A percentile compares a stretch with the other conserved stretches of the same genome.
Conservation (phyloP, 2,113 vertebrate species). For the Pampusana beccarii region DNA sequence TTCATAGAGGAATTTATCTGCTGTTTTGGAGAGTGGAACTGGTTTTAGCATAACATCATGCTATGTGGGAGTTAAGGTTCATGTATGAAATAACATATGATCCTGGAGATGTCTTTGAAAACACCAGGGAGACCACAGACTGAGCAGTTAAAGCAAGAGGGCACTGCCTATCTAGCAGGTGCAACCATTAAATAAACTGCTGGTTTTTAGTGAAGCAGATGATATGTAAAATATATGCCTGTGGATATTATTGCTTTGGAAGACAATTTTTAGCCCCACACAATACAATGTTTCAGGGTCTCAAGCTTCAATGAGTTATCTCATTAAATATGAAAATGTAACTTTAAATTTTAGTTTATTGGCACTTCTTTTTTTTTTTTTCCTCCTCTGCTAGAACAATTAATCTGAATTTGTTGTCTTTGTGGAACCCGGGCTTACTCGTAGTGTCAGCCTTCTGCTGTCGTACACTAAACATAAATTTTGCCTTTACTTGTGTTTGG, state of each 20-base stretch:
- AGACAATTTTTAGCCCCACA: background rate
- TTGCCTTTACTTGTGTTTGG: background rate
- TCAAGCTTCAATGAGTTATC: background rate
- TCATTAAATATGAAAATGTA: background rate
- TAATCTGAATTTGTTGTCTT: background rate
- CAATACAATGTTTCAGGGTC: fast-evolving
- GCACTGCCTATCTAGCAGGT: background rate
- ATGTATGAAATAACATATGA: background rate
- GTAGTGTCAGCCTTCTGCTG: background rate
- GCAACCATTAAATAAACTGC: background rate
- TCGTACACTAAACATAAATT: background rate
- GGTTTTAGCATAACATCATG: background rate
- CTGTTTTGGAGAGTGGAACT: background rate
- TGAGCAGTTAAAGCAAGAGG: background rate
- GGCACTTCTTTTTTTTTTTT: fast-evolving
- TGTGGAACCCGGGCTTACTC: background rate
- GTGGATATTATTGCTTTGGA: background rate
- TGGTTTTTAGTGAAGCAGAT: background rate
- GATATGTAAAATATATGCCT: background rate
- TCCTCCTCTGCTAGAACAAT: background rate
- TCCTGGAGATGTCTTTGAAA: background rate
- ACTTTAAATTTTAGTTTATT: background rate
- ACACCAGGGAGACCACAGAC: background rate
- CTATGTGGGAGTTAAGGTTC: background rate
- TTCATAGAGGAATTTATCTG: background rate